A percentile compares a stretch with the other conserved stretches of the same genome.
Conservation (phyloP, 2,888 invertebrate species). For the Drosophila borealis region DNA sequence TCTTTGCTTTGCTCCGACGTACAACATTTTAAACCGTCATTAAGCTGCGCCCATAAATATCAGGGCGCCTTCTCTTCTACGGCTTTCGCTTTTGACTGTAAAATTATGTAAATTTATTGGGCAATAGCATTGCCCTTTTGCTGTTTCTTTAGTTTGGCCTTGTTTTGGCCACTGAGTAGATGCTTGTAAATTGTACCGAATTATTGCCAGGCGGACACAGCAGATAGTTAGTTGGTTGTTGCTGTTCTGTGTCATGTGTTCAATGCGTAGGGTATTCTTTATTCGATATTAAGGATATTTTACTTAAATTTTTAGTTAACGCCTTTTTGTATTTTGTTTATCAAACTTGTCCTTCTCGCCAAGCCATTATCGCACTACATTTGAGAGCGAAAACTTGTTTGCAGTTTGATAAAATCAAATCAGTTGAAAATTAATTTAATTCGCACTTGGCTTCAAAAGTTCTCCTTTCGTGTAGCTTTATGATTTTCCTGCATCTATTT, state of each 20-base stretch:
- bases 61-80: slow-evolving; percentile 37
- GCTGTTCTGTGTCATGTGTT: slow-evolving; percentile 1
- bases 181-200: slow-evolving; percentile 62
- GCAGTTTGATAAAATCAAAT: slow-evolving; percentile 64
- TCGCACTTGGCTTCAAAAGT: slow-evolving; percentile 67
- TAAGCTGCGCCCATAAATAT: slow-evolving; percentile 76
- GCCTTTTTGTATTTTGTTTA: neutral
- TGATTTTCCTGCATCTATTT: slow-evolving; percentile 53
- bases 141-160: slow-evolving; percentile 44
- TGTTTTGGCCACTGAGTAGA: slow-evolving; percentile 31
- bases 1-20: slow-evolving; percentile 44
- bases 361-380: slow-evolving; percentile 13
- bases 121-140: slow-evolving; percentile 63
- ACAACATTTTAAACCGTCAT: slow-evolving; percentile 77
- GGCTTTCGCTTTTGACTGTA: slow-evolving; percentile 45
- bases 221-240: slow-evolving; percentile 3
- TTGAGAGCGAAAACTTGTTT: slow-evolving; percentile 54
- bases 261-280: neutral
- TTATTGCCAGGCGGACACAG: slow-evolving; percentile 50
- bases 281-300: neutral
- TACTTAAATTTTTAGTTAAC: neutral
- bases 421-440: slow-evolving; percentile 80
- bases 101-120: slow-evolving; percentile 79
- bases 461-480: slow-evolving; percentile 66
- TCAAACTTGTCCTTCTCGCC: neutral